Conservation (phyloP, 2,797 vertebrate genomes). For the Falco berigora region DNA sequence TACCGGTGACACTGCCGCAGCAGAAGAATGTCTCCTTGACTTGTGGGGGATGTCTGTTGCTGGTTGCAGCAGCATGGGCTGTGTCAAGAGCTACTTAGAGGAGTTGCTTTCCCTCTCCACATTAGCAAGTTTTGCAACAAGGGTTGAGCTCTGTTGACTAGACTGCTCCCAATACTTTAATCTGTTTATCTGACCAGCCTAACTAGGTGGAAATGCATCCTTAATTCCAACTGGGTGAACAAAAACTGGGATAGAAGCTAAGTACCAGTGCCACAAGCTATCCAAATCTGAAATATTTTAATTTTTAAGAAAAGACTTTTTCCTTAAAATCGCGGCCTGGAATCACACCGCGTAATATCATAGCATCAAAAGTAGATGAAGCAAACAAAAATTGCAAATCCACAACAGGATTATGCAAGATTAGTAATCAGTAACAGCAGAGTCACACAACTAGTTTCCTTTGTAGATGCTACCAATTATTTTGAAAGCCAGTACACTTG, state of each 20-base stretch:
- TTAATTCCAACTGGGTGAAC: neutral
- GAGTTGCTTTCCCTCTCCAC: neutral
- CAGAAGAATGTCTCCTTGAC: neutral
- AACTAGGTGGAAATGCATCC: neutral
- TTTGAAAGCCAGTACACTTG: neutral
- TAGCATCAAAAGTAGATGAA: neutral
- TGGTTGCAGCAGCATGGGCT: neutral
- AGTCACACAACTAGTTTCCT: neutral
- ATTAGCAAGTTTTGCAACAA: neutral
- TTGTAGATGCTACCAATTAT: neutral
- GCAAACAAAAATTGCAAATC: neutral
- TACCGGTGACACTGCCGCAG: neutral
- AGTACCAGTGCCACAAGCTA: neutral
- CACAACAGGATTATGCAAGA: neutral
- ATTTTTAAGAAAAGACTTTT: neutral
- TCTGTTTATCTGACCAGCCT: neutral
- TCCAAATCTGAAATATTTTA: neutral
- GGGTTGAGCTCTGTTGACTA: neutral
- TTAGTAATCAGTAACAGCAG: neutral
- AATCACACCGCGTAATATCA: neutral
- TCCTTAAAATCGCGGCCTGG: neutral
- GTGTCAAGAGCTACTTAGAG: neutral
- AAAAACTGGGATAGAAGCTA: neutral
- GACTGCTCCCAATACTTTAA: neutral
- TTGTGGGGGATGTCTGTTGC: neutral